These are phyloP conservation scores for Agrochola lota DNA, from an alignment of 2,888 invertebrate genomes.

Conservation along the genomic window DNA sequence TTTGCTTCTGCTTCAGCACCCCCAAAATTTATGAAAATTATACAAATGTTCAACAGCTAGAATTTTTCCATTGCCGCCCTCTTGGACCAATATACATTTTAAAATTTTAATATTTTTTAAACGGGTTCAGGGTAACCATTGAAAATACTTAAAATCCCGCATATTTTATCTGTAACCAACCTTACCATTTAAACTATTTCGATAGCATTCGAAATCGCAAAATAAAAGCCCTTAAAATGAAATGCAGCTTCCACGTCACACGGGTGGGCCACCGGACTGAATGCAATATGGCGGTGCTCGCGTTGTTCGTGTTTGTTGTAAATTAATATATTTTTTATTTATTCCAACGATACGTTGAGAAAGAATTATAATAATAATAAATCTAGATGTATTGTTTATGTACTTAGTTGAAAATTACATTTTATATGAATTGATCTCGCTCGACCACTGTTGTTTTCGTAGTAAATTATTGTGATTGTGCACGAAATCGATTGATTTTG, in stretches of 20 bases:
- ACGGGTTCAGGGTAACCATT: too few relatives aligned
- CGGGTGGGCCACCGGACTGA: background rate
- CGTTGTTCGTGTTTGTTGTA: background rate
- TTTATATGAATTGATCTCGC: slow-evolving; percentile 6
- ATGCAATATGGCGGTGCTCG: background rate
- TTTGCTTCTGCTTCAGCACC: background rate
- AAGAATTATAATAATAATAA: background rate
- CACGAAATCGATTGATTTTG: too few relatives aligned
- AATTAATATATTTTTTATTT: background rate
- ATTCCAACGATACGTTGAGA: background rate
- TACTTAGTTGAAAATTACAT: background rate
- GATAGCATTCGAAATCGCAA: background rate
- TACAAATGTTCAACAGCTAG: background rate
- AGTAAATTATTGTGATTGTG: background rate
- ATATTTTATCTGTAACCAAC: background rate
- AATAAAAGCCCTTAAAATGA: background rate
- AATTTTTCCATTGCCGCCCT: background rate
- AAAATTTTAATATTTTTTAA: background rate
- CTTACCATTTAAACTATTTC: too few relatives aligned
- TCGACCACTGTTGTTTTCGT: background rate
- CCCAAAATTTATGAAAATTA: background rate
- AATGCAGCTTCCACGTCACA: background rate
- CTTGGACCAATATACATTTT: background rate
- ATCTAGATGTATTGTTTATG: too few relatives aligned
- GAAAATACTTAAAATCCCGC: background rate